Base-by-base conservation (phyloP, 2,113 vertebrate species). In the Eptesicus fuscus region DNA sequence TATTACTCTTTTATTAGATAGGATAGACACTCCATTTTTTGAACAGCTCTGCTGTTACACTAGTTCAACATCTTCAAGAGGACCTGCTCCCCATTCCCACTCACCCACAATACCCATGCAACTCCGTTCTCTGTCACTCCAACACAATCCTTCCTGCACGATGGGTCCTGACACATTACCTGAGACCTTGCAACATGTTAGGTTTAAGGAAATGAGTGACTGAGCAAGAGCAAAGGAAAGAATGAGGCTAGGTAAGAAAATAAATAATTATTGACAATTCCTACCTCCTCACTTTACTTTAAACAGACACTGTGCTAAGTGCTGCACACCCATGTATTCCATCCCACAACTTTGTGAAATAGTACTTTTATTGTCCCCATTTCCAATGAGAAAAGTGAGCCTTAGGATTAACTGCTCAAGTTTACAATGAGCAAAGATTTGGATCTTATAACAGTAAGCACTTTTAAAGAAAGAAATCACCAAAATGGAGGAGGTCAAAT, bases 61-160 rank as follows among this genome's bases (percentile, higher is more conserved):
- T 51, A 51, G 22, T n/a, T 49, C 85, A 94, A 22, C 25, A 42
- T 30, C 61, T 61, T 83, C 20, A 76, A 76, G 11, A 35, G 4
- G 1, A 44, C 14, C 1, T 14, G 5, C 10, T n/a, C 18, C 16
- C 4, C n/a, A 13, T 28, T 17, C 5, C 8, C 25, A 35, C 49
- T 11, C 47, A 14, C 35, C 56, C 80, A 30, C 35, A n/a, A 37
- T 1, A 25, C 22, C 20, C n/a, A 71, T 4, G 1, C 63, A 59
- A 56, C 23, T 35, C 40, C 7, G 4, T 44, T 16, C 5, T 77
- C 44, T n/a, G 47, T 56, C 59, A 37, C 40, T 23, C 44, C 42
- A 69, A 12, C 5, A 32, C 13, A 59, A 14, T 76, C 44, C 20
- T 87, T 90, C 83, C 59, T 49, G n/a, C 2, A 16, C 18, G 1